A percentile compares a stretch with the other conserved stretches of the same genome.
phyloP scores from a whole-genome alignment of 2,113 vertebrate genomes.

The Colius striatus region DNA sequence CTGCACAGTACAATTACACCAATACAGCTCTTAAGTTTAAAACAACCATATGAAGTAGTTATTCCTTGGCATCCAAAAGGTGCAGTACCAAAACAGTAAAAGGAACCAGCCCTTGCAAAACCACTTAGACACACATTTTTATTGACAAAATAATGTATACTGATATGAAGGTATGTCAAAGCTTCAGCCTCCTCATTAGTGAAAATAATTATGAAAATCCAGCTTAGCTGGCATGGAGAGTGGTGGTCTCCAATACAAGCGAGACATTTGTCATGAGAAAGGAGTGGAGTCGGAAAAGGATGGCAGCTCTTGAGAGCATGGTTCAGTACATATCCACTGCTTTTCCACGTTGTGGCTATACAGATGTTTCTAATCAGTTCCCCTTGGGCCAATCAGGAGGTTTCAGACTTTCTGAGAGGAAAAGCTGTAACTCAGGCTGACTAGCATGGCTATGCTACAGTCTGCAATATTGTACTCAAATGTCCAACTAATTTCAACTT shows the following conservation, averaged over 20 bases:
- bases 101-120: background rate
- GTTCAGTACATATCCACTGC: background rate
- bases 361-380: conserved; percentile 25
- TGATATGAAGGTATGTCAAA: background rate
- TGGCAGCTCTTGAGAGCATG: background rate
- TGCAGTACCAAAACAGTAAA: background rate
- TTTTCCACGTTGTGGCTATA: background rate
- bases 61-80: background rate
- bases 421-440: background rate
- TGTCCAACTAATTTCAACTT: background rate
- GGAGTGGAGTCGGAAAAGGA: background rate
- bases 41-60: background rate
- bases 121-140: background rate
- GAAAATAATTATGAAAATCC: background rate
- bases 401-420: background rate
- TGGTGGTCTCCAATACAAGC: background rate
- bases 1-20: background rate
- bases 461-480: background rate
- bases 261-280: background rate
- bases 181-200: background rate
- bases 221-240: background rate
- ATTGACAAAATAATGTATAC: background rate
- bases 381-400: background rate
- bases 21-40: background rate
- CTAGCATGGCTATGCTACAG: background rate